A percentile compares a stretch with the other conserved stretches of the same genome.
These are phyloP conservation scores for Pimephales promelas DNA, from an alignment of 2,113 vertebrate species.

Conservation along the genomic window DNA sequence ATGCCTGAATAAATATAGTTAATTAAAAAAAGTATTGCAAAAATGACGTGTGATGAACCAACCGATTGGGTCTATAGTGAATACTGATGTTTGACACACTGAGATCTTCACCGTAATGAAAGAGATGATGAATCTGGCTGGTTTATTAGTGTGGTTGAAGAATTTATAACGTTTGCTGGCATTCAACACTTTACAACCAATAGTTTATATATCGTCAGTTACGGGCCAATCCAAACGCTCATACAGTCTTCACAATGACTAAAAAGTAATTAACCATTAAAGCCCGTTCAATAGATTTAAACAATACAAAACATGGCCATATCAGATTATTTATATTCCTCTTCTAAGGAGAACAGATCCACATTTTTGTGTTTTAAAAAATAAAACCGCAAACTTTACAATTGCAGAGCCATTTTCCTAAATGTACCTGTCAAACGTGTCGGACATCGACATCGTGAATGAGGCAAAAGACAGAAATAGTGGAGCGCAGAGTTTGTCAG, in stretches of 20 bases:
- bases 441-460: constrained; percentile 22
- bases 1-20: background rate
- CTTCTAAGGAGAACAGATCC: background rate
- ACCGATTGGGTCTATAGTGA: too few relatives aligned
- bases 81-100: too few relatives aligned
- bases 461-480: background rate
- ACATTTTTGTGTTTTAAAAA: constrained; percentile 41
- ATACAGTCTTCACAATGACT: constrained; percentile 26
- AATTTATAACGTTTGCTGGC: constrained; percentile 13
- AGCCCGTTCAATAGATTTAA: constrained; percentile 41
- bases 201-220: constrained; percentile 20
- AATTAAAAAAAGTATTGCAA: background rate
- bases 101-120: background rate
- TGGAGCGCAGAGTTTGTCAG: background rate
- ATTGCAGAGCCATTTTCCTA: constrained; percentile 34
- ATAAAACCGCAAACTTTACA: constrained; percentile 55
- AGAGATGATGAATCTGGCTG: constrained; percentile 53
- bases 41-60: background rate
- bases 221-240: background rate
- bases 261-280: background rate
- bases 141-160: constrained; percentile 53
- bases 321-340: background rate
- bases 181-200: constrained; percentile 1
- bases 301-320: constrained; percentile 29
- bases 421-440: constrained; percentile 58